Evolutionary conservation across 2,888 invertebrate species (phyloP).

Genomic region (Leptinotarsa tumamoca): DNA sequence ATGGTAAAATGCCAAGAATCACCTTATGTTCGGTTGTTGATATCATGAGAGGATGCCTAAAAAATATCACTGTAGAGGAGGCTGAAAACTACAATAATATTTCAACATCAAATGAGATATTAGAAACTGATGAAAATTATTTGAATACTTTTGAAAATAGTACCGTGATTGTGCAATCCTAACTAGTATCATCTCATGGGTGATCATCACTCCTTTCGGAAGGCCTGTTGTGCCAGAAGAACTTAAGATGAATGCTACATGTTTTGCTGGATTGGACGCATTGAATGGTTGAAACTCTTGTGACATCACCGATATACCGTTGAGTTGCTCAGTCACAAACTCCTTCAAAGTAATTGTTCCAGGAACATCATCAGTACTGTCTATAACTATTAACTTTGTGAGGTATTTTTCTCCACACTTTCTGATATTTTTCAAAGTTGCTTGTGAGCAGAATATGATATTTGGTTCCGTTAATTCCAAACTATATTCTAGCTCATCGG

Average conservation of each 20-base stretch:
- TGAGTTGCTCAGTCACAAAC: not conserved
- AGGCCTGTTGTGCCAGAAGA: constrained; percentile 80
- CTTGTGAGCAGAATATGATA: constrained; percentile 74
- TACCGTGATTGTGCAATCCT: constrained; percentile 41
- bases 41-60: not conserved
- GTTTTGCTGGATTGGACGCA: constrained; percentile 45
- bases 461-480: constrained; percentile 75
- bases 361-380: not conserved
- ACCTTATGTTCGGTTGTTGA: constrained; percentile 12
- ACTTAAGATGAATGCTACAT: constrained; percentile 66
- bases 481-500: constrained; percentile 65
- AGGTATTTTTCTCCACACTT: constrained; percentile 56
- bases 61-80: too few relatives aligned
- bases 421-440: constrained; percentile 69
- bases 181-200: constrained; percentile 68
- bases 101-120: too few relatives aligned
- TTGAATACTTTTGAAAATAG: too few relatives aligned
- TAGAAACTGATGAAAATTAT: too few relatives aligned
- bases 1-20: constrained; percentile 49
- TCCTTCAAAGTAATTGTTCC: not conserved
- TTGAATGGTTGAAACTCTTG: constrained; percentile 38
- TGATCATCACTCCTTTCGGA: constrained; percentile 76
- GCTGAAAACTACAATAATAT: too few relatives aligned
- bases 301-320: not conserved
- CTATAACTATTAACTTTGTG: not conserved